Percentiles rank a stretch among this genome's conserved stretches.
phyloP scores from a whole-genome alignment of 1,140 invertebrate species.

The Bombus picipes region DNA sequence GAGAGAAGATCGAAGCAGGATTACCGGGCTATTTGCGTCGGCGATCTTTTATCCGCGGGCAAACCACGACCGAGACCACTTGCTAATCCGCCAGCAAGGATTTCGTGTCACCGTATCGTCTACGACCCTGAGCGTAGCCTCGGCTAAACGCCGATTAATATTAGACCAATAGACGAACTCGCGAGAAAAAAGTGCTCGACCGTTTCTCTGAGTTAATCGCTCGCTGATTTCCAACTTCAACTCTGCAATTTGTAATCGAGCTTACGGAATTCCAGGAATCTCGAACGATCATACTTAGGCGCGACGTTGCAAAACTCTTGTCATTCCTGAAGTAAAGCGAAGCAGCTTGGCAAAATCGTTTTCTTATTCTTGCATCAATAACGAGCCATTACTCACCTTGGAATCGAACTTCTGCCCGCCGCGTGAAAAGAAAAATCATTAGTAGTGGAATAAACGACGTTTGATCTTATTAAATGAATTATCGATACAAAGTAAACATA shows the following conservation, averaged over 20 bases:
- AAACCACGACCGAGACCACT: conserved; percentile 16
- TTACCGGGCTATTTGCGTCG: conserved; percentile 51
- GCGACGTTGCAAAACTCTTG: conserved; percentile 39
- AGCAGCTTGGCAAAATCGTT: conserved; percentile 55
- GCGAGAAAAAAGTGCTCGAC: background rate
- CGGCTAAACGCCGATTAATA: background rate
- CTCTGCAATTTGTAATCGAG: background rate
- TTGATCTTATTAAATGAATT: background rate
- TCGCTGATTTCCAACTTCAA: too few relatives aligned
- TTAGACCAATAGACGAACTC: background rate
- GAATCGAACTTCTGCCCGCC: conserved; percentile 79
- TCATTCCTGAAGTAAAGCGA: conserved; percentile 1
- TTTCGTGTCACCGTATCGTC: conserved; percentile 3
- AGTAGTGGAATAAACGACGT: background rate
- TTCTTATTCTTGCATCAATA: conserved; percentile 48
- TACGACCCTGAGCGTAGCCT: background rate
- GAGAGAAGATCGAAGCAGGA: conserved; percentile 10
- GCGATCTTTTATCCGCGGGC: conserved; percentile 21
- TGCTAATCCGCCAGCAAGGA: background rate
- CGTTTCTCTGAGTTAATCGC: background rate
- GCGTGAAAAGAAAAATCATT: conserved; percentile 70
- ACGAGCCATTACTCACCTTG: conserved; percentile 76
- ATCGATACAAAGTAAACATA: background rate
- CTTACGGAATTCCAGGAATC: conserved; percentile 38
- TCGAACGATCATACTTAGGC: conserved; percentile 39